These are phyloP conservation scores for Tricholaema leucomelas DNA, from an alignment of 2,113 vertebrate genomes.

Conservation along the genomic window DNA sequence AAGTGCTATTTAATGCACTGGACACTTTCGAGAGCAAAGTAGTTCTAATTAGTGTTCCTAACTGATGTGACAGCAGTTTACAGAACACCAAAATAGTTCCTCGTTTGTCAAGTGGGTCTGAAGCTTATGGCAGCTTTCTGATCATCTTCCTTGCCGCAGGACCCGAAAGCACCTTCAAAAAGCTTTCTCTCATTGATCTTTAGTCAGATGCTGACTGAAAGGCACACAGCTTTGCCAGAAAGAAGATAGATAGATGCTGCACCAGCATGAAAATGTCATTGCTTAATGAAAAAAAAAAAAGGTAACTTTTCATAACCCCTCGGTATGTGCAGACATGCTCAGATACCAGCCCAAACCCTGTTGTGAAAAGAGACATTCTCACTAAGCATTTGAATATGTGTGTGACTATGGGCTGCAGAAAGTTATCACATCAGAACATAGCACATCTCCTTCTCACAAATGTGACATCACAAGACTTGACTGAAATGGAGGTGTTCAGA, in stretches of 20 bases:
- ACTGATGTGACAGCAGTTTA: constrained; percentile 87
- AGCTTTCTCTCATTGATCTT: constrained; percentile 85
- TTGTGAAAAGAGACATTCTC: neutral
- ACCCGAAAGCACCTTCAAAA: constrained; percentile 85
- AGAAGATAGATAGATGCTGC: constrained; percentile 82
- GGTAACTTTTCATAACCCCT: constrained; percentile 60
- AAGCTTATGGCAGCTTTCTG: constrained; percentile 83
- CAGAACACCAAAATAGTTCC: constrained; percentile 80
- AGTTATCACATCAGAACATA: neutral
- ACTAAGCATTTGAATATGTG: neutral
- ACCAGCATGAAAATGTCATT: constrained; percentile 76
- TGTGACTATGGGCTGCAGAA: neutral
- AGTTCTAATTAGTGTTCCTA: constrained; percentile 91
- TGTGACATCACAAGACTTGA: neutral
- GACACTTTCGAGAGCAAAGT: constrained; percentile 86
- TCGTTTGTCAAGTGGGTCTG: constrained; percentile 82
- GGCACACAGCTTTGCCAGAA: constrained; percentile 77
- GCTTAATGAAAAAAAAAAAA: constrained; percentile 72
- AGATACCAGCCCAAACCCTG: neutral
- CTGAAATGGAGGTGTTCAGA: no score
- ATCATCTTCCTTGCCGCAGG: constrained; percentile 83
- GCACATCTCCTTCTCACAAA: neutral
- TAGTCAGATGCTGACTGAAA: constrained; percentile 80
- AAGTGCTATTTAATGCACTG: constrained; percentile 89
- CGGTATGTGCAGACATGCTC: neutral